Evolutionary conservation across 1,140 invertebrate species (phyloP), one percentile per base, ranked within the genome.

Genomic region (Trypoxylus dichotomus): DNA sequence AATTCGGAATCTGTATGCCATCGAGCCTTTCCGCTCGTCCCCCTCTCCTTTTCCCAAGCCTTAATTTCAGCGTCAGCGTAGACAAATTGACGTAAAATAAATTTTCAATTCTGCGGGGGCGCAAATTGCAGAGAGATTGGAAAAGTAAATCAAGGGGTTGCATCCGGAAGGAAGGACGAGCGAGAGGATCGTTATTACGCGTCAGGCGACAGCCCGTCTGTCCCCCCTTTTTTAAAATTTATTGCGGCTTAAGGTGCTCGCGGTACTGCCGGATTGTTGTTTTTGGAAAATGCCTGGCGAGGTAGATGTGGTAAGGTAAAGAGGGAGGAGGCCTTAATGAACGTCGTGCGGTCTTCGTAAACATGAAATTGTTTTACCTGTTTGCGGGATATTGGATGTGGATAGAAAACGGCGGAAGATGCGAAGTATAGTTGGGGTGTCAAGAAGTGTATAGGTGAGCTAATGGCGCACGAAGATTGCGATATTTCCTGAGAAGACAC

Each of bases 21-120:
- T 37, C n/a, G n/a, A n/a, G n/a, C n/a, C n/a, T n/a, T 37, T 8
- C 32, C 15, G 47, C 0, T n/a, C 47, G 13, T 37, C 47, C 6
- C 47, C n/a, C 15, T 43, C 42, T n/a, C 15, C 15, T 6, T 13
- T 0, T 54, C 15, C 6, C n/a, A 15, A 7, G 47, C 47, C 47
- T 54, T 54, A 54, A 54, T 54, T 54, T 54, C 47, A 19, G 19
- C 47, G 47, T 19, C 47, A 19, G 47, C 47, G 47, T 54, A 54
- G 47, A 54, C 47, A 54, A 54, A 54, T 54, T 54, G 47, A 54
- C 19, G 47, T 54, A 54, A 54, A 54, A 54, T 54, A 54, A 54
- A 54, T 54, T 54, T 54, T 54, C 47, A 54, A 54, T 54, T 19
- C 47, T 54, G 47, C 47, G 47, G 47, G 47, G 47, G n/a, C 47